Percentiles rank a stretch among this genome's conserved stretches.
Conservation (phyloP, 1,140 invertebrate species). For the Euschistus heros region DNA sequence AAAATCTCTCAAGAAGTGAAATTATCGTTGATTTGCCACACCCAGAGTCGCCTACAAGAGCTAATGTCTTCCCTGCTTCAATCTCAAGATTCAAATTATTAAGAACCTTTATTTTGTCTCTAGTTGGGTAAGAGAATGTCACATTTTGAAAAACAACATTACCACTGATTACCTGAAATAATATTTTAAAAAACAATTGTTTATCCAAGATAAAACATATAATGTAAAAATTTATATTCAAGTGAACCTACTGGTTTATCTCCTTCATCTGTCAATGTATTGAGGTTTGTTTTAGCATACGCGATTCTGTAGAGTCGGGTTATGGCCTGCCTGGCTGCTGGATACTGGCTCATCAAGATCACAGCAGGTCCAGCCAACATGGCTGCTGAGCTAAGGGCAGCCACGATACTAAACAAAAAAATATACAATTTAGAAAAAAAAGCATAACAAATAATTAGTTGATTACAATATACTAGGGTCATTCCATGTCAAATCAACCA, state of each 20-base stretch:
- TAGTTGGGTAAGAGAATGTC: constrained; percentile 72
- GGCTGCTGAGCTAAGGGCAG: constrained; percentile 33
- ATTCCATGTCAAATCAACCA: no score
- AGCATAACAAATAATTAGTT: no score
- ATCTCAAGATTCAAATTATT: constrained; percentile 62
- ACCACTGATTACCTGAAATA: constrained; percentile 37
- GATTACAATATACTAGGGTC: no score
- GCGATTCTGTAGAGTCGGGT: constrained; percentile 40
- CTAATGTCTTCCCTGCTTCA: constrained; percentile 73
- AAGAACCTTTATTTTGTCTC: constrained; percentile 66
- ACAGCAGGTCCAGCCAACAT: constrained; percentile 38
- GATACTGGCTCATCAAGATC: constrained; percentile 46
- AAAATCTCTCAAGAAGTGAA: constrained; percentile 72
- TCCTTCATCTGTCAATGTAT: constrained; percentile 36
- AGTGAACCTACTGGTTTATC: constrained; percentile 30
- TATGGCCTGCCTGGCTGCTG: constrained; percentile 48
- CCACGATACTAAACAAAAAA: constrained; percentile 36
- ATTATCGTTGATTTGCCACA: constrained; percentile 85
- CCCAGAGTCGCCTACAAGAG: constrained; percentile 74
- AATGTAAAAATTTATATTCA: no score
- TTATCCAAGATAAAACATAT: no score
- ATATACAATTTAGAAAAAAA: no score
- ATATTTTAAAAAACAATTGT: no score
- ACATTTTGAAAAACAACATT: constrained; percentile 71
- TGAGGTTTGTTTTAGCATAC: constrained; percentile 40